Evolutionary conservation across 2,113 vertebrate genomes (phyloP), one percentile per base, ranked within the genome.

Genomic region (Micronycteris hirsuta): DNA sequence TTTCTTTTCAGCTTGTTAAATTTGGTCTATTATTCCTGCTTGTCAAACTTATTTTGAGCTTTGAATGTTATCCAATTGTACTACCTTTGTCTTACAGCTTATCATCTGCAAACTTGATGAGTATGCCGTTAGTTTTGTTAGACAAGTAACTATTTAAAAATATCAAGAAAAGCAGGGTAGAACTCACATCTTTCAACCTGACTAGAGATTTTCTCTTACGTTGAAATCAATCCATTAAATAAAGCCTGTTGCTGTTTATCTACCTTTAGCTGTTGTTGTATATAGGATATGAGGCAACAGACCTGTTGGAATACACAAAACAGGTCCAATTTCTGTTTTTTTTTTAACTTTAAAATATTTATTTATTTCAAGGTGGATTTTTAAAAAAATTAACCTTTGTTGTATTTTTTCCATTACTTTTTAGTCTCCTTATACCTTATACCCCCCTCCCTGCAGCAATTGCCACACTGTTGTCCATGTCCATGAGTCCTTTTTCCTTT

Each of bases 11-110:
- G 38, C 63, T 91, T 93, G 49, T 80, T 95, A 91, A 93, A 91
- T 86, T 93, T 93, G 80, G 52, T 82, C 74, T 81, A 45, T 93
- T 78, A 70, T 91, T 88, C 65, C 90, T 89, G 38, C 12, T 89
- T 94, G 71, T 91, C 65, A 88, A 80, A 84, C 83, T 92, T 90
- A 80, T 54, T 91, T 88, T 93, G 92, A 93, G 81, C 74, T 58
- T 56, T 3, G 13, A 82, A 77, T 94, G 70, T 63, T 76, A 47
- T 71, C 45, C 7, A 65, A 52, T 88, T 93, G 38, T 80, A 88
- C 22, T 91, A 96, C 49, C 41, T 96, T 31, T 85, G 49, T 91
- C 94, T 94, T 93, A 43, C 15, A 91, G 56, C 6, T 91, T 92
- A 67, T 93, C 67, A 63, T 83, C 54, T 89, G 61, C 22, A 91